phyloP scores from a whole-genome alignment of 2,113 vertebrate genomes.

The Athene cunicularia region DNA sequence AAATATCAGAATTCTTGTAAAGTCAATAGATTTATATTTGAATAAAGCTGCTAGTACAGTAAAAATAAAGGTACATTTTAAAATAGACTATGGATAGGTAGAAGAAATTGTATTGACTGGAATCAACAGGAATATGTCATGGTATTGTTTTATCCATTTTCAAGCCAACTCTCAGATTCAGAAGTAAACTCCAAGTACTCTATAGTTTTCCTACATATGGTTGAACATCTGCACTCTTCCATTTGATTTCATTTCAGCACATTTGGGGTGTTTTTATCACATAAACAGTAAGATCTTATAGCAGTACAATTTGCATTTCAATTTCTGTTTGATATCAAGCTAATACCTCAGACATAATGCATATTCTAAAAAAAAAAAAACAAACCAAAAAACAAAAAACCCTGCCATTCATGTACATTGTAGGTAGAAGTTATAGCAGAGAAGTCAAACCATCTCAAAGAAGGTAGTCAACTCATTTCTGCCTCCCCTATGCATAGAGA shows the following conservation, averaged over 20 bases:
- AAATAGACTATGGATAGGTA: neutral
- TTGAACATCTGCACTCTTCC: neutral
- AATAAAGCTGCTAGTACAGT: neutral
- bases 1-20: constrained; percentile 37
- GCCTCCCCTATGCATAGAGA: neutral
- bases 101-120: neutral
- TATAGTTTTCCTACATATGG: neutral
- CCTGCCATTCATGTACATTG: neutral
- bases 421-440: neutral
- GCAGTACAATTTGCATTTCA: neutral
- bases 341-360: neutral
- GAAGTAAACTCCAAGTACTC: neutral
- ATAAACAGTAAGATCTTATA: neutral
- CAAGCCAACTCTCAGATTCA: neutral
- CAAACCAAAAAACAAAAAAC: too few relatives aligned
- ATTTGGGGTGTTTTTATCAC: neutral
- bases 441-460: neutral
- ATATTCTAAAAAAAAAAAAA: neutral
- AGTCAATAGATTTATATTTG: constrained; percentile 43
- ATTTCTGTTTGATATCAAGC: neutral
- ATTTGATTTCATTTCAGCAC: neutral
- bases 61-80: neutral
- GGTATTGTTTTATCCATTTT: neutral
- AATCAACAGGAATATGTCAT: neutral
- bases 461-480: neutral